Conservation (phyloP, 2,888 invertebrate genomes). For the Dicycla oo region DNA sequence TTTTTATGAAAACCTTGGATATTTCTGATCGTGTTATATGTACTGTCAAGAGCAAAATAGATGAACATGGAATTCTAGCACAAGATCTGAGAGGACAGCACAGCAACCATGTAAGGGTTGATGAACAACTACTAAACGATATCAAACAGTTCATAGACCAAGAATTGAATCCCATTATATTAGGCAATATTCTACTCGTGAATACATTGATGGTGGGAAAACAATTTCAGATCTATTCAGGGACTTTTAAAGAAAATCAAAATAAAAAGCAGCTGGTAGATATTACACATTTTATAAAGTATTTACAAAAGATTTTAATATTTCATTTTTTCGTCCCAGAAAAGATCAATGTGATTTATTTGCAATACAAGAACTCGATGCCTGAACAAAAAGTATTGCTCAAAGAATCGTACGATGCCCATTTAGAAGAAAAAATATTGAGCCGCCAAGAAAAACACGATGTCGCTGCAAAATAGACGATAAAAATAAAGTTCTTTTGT, state of each 20-base stretch:
- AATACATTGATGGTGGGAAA: constrained; percentile 57
- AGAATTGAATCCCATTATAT: not conserved
- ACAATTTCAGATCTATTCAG: constrained; percentile 50
- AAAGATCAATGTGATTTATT: constrained; percentile 47
- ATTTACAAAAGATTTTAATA: constrained; percentile 23
- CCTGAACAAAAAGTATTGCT: constrained; percentile 12
- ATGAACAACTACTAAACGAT: constrained; percentile 16
- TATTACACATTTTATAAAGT: constrained; percentile 50
- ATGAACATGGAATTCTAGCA: constrained; percentile 47
- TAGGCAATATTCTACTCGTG: constrained; percentile 45
- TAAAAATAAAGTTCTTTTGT: constrained; percentile 56
- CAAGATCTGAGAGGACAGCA: constrained; percentile 55
- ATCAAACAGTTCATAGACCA: constrained; percentile 6
- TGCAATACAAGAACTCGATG: constrained; percentile 29
- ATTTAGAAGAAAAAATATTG: constrained; percentile 43
- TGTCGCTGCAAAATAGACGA: constrained; percentile 44
- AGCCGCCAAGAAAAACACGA: constrained; percentile 28
- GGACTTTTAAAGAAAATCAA: constrained; percentile 49
- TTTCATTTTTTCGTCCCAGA: not conserved
- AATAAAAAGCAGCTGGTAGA: constrained; percentile 38
- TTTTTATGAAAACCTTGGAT: not conserved
- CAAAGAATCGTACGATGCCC: constrained; percentile 23
- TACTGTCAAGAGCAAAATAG: constrained; percentile 19
- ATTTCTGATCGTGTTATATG: constrained; percentile 9
- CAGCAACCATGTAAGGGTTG: constrained; percentile 33